Conservation (phyloP, 1,140 invertebrate genomes). For the Spodoptera litura region DNA sequence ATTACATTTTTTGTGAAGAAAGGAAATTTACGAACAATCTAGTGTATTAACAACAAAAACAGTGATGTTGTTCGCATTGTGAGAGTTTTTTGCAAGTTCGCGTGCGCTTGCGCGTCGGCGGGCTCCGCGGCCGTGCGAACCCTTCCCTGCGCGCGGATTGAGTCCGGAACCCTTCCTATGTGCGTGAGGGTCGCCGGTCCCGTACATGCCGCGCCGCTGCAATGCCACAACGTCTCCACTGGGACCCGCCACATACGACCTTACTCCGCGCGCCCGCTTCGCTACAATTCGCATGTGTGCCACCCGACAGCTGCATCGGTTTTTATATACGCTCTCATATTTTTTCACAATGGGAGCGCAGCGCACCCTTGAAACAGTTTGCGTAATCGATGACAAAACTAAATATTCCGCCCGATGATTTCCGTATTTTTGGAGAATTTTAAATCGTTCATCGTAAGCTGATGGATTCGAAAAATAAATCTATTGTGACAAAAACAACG, state of each 20-base stretch:
- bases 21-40: constrained; percentile 85
- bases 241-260: constrained; percentile 58
- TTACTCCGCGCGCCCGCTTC: constrained; percentile 56
- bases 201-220: constrained; percentile 41
- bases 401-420: constrained; percentile 86
- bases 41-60: constrained; percentile 84
- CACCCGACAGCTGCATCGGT: constrained; percentile 82
- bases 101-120: constrained; percentile 85
- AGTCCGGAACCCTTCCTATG: constrained; percentile 80
- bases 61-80: constrained; percentile 81
- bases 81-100: constrained; percentile 82
- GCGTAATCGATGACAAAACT: constrained; percentile 86
- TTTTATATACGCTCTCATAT: constrained; percentile 84
- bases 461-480: constrained; percentile 54
- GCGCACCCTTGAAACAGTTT: constrained; percentile 86
- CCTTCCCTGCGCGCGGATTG: constrained; percentile 78
- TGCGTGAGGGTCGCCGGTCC: constrained; percentile 71
- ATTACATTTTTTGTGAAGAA: constrained; percentile 84
- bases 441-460: constrained; percentile 42
- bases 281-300: constrained; percentile 85
- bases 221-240: constrained; percentile 54
- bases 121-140: constrained; percentile 72
- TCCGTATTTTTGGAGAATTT: constrained; percentile 83
- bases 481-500: constrained; percentile 50
- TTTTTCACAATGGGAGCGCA: constrained; percentile 82